These are phyloP conservation scores for Melanerpes aurifrons DNA, from an alignment of 2,113 vertebrate genomes.

Conservation along the genomic window DNA sequence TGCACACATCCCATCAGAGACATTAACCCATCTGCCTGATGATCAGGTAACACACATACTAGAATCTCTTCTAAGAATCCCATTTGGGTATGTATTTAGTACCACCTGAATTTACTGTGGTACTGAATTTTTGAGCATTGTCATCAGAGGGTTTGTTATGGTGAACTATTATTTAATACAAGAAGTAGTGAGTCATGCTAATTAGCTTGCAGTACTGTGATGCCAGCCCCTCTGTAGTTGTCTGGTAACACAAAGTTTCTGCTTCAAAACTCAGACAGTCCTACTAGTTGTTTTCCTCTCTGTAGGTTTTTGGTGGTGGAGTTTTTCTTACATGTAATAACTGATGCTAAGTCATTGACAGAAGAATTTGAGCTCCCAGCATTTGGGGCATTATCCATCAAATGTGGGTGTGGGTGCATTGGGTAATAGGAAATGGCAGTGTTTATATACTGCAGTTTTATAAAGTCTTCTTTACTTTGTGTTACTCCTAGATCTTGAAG, in stretches of 20 bases:
- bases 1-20: too few species aligned
- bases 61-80: background rate
- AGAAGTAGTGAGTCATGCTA: background rate
- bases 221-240: background rate
- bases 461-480: background rate
- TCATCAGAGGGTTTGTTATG: background rate
- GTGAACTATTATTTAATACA: slow-evolving; percentile 41
- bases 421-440: background rate
- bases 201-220: slow-evolving; percentile 8
- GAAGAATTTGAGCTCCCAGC: background rate
- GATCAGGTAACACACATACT: background rate
- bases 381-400: background rate
- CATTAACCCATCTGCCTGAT: background rate
- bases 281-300: background rate
- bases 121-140: slow-evolving; percentile 41
- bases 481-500: background rate
- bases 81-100: background rate
- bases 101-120: background rate
- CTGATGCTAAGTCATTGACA: background rate
- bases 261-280: background rate
- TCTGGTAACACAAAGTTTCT: background rate
- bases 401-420: background rate
- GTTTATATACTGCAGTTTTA: background rate
- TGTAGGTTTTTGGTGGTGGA: background rate
- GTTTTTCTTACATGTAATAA: background rate